Evolutionary conservation across 2,113 vertebrate species (phyloP).

Genomic region (Sapajus apella): DNA sequence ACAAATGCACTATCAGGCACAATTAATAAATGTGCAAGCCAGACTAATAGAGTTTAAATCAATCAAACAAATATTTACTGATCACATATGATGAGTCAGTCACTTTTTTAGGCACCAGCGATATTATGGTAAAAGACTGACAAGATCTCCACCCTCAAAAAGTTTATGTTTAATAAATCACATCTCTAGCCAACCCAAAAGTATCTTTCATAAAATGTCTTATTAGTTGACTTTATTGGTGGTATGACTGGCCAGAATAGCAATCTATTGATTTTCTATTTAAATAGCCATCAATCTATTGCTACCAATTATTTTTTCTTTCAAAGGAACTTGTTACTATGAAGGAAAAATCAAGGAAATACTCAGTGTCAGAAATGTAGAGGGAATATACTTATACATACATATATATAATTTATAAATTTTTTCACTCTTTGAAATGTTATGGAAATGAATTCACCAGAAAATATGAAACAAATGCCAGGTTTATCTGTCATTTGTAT

Average conservation of each 20-base stretch:
- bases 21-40: background rate
- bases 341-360: background rate
- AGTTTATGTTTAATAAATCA: background rate
- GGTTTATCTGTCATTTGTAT: background rate
- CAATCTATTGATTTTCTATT: background rate
- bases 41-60: background rate
- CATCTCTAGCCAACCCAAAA: background rate
- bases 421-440: background rate
- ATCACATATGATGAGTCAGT: background rate
- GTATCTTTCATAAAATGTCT: background rate
- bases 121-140: background rate
- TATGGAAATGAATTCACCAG: background rate
- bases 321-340: background rate
- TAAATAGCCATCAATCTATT: too few species aligned
- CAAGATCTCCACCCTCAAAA: background rate
- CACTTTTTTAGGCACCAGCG: background rate
- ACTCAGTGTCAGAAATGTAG: background rate
- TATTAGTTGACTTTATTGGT: background rate
- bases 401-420: background rate
- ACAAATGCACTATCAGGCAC: background rate
- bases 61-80: background rate
- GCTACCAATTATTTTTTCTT: too few species aligned
- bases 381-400: too few species aligned
- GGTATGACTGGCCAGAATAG: background rate
- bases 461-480: background rate